These are phyloP conservation scores for Ameiurus melas DNA, from an alignment of 2,113 vertebrate species.

Conservation along the genomic window DNA sequence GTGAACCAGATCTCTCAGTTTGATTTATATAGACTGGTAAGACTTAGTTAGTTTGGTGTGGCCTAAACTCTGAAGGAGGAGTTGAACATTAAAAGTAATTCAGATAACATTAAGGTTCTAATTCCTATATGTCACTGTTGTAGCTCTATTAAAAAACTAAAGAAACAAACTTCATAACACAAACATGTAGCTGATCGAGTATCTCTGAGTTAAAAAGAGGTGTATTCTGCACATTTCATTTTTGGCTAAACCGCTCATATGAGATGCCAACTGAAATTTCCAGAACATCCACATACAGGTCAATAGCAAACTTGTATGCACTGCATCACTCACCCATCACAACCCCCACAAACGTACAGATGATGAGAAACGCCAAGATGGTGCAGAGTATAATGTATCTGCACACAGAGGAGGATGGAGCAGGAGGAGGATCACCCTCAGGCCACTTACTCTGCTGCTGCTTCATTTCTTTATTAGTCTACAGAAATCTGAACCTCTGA, in stretches of 20 bases:
- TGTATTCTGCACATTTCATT: not conserved
- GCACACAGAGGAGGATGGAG: slow-evolving; percentile 46
- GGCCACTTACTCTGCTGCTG: slow-evolving; percentile 64
- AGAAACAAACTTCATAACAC: not conserved
- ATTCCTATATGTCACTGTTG: not conserved
- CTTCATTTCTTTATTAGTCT: slow-evolving; percentile 65
- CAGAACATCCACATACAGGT: not conserved
- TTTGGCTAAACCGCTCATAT: not conserved
- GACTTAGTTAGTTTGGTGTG: not conserved
- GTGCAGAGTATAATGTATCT: slow-evolving; percentile 51
- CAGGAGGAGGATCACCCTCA: slow-evolving; percentile 37
- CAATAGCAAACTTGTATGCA: not conserved
- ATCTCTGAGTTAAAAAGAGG: not conserved
- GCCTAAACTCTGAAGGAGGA: not conserved
- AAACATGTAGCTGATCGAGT: not conserved
- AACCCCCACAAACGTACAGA: slow-evolving; percentile 67
- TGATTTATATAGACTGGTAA: not conserved
- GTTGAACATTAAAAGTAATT: not conserved
- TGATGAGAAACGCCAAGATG: slow-evolving; percentile 64
- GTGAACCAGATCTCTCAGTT: not conserved
- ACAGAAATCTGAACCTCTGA: slow-evolving; percentile 41
- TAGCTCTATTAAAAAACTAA: not conserved
- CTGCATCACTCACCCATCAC: slow-evolving; percentile 64
- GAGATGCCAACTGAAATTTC: not conserved
- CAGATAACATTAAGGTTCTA: not conserved